These are phyloP conservation scores for Tragopan temminckii DNA, from an alignment of 2,797 vertebrate species.

Conservation along the genomic window DNA sequence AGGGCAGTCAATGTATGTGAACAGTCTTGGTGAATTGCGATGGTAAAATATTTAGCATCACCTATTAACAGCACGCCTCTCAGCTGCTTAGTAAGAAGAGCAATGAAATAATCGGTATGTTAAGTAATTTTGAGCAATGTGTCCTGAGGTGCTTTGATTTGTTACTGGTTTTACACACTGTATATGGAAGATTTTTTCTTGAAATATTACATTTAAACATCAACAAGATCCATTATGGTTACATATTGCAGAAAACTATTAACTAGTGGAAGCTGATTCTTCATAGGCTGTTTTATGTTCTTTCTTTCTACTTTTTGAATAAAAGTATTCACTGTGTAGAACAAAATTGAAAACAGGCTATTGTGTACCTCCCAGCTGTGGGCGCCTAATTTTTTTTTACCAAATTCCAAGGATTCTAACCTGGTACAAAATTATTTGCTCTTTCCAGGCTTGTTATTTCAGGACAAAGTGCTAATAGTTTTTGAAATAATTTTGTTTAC, in stretches of 20 bases:
- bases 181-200: not conserved
- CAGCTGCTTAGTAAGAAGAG: not conserved
- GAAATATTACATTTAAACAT: not conserved
- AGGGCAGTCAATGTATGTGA: fast-evolving
- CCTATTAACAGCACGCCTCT: not conserved
- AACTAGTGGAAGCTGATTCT: not conserved
- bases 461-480: not conserved
- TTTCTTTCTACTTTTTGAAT: not conserved
- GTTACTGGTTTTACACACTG: not conserved
- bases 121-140: not conserved
- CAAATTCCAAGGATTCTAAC: not conserved
- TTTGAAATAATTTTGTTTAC: not conserved
- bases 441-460: not conserved
- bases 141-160: not conserved
- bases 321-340: not conserved
- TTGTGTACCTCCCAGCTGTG: not conserved
- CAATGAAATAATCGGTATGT: not conserved
- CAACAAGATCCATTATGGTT: not conserved
- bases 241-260: not conserved
- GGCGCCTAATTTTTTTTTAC: not conserved
- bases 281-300: not conserved
- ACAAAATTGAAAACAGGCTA: not conserved
- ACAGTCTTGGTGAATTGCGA: not conserved
- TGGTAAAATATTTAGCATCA: not conserved
- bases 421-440: not conserved